Evolutionary conservation across 1,140 invertebrate species (phyloP).

Genomic region (Drosophila gunungcola): DNA sequence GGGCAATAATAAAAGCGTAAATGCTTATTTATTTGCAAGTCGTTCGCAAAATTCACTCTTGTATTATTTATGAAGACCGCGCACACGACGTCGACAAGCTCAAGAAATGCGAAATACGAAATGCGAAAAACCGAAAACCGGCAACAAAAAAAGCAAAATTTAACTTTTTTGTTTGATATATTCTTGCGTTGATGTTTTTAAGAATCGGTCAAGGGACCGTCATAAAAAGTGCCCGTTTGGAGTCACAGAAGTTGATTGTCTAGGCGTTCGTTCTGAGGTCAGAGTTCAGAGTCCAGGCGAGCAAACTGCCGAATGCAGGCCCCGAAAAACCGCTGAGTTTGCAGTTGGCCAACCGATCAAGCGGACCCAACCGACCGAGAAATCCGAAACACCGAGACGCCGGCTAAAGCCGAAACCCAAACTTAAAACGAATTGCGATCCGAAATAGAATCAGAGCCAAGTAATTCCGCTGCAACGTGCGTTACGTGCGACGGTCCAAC

Average conservation of each 20-base stretch:
- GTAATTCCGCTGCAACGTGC: conserved; percentile 51
- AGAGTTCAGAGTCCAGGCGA: conserved; percentile 1
- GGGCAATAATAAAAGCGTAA: conserved; percentile 81
- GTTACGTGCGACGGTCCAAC: conserved; percentile 62
- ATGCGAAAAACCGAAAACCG: conserved; percentile 12
- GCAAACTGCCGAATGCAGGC: conserved; percentile 45
- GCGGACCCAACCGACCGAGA: conserved; percentile 26
- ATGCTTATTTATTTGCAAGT: conserved; percentile 82
- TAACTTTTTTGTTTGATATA: conserved; percentile 59
- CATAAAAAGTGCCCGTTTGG: conserved; percentile 52
- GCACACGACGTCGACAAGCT: conserved; percentile 58
- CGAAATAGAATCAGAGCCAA: conserved; percentile 12
- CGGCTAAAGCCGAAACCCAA: conserved; percentile 16
- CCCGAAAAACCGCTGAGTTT: conserved; percentile 54
- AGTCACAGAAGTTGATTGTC: conserved; percentile 61
- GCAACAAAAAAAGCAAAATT: conserved; percentile 55
- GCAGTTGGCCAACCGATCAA: conserved; percentile 58
- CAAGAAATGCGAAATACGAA: conserved; percentile 13
- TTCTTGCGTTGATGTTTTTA: conserved; percentile 49
- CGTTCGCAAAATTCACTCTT: conserved; percentile 78
- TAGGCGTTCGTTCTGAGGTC: conserved; percentile 18
- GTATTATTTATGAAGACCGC: conserved; percentile 80
- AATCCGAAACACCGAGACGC: conserved; percentile 44
- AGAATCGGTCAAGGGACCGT: conserved; percentile 59
- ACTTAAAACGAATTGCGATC: conserved; percentile 25